Evolutionary conservation across 2,113 vertebrate genomes (phyloP).

Genomic region (Phrynosoma platyrhinos): DNA sequence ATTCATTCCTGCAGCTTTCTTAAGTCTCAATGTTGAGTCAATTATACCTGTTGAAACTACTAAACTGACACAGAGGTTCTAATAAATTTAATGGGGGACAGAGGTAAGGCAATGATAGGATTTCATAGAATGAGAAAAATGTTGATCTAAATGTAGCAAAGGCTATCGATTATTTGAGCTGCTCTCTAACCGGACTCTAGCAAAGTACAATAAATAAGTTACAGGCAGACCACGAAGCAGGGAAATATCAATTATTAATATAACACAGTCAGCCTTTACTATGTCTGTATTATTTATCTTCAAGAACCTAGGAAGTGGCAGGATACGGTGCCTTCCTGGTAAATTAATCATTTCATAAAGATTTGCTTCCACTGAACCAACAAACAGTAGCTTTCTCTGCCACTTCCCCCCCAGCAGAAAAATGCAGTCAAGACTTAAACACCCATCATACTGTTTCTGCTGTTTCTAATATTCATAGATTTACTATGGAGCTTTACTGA

Average conservation of each 20-base stretch:
- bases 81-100: background rate
- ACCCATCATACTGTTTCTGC: slow-evolving; percentile 37
- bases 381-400: background rate
- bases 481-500: too few species aligned
- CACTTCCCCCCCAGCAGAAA: background rate
- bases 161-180: slow-evolving; percentile 80
- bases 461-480: too few species aligned
- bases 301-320: slow-evolving; percentile 54
- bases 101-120: background rate
- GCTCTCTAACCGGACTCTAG: slow-evolving; percentile 77
- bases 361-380: slow-evolving; percentile 66
- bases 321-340: slow-evolving; percentile 56
- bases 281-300: slow-evolving; percentile 65
- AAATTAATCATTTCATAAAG: slow-evolving; percentile 68
- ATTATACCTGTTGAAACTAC: background rate
- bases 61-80: background rate
- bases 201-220: slow-evolving; percentile 67
- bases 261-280: slow-evolving; percentile 64
- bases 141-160: slow-evolving; percentile 63
- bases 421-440: slow-evolving; percentile 33
- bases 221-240: slow-evolving; percentile 66
- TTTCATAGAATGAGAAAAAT: background rate
- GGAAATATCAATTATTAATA: slow-evolving; percentile 76
- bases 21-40: background rate
- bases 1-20: background rate